Percentiles rank a stretch among this genome's conserved stretches.
Conservation (phyloP, 1,140 invertebrate species). For the Chironomus tepperi region DNA sequence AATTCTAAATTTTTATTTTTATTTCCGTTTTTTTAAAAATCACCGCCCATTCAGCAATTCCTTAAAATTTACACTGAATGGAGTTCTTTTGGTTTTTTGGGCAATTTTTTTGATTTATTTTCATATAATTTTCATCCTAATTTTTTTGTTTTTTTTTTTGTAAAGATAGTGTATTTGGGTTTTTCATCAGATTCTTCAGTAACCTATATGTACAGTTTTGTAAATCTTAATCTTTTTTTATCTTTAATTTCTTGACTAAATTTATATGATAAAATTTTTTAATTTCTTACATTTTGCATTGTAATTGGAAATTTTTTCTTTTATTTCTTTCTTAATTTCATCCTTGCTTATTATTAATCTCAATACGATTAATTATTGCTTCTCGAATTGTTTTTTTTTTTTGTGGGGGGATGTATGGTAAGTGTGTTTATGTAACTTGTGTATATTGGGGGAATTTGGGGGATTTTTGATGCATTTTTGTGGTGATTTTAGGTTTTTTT, state of each 20-base stretch:
- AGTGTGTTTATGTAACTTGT: not conserved
- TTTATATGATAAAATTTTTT: constrained; percentile 13
- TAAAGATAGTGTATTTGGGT: not conserved
- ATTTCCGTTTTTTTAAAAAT: no score
- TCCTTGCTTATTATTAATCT: not conserved
- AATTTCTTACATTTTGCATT: not conserved
- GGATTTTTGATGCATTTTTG: no score
- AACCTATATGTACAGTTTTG: not conserved
- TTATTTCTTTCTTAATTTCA: not conserved
- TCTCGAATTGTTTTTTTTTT: not conserved
- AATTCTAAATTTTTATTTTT: no score
- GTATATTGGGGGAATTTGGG: not conserved
- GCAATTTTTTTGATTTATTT: no score
- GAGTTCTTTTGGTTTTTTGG: no score
- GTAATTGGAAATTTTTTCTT: not conserved
- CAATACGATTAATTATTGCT: constrained; percentile 14
- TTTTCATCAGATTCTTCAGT: constrained; percentile 8
- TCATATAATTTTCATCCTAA: no score
- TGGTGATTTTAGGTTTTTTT: no score
- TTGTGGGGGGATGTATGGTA: not conserved
- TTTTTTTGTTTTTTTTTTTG: not conserved
- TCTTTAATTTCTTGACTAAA: not conserved
- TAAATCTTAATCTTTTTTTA: not conserved
- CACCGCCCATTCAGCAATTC: no score
- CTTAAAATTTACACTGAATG: no score